Base-by-base conservation (phyloP, 2,888 invertebrate species). In the Perdita meconis region DNA sequence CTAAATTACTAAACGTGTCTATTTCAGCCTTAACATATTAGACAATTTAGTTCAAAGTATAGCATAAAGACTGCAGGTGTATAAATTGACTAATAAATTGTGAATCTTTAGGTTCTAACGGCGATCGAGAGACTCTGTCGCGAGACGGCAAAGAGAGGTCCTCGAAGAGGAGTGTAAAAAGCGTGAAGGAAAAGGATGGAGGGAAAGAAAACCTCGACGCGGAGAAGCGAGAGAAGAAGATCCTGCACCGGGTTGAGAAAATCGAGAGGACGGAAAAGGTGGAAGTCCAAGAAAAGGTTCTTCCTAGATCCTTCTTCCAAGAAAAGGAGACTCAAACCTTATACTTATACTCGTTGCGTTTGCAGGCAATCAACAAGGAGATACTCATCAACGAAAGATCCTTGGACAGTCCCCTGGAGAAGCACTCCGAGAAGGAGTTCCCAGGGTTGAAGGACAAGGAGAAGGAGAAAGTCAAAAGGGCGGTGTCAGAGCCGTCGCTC, bases 401-500 rank as follows among this genome's bases (percentile, higher is more conserved):
- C 3, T 19, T 72, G 53, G 82, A 86, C n/a, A 81, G 63, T 56
- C 71, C 78, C 0, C 19, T 69, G 26, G 78, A 79, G 16, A 86
- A 81, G 26, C 77, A 72, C 12, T 69, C 79, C 42, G 78, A 78
- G 42, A 88, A 88, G 56, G 88, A 86, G 22, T 76, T 70, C 36
- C 44, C 71, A 5, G 67, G 66, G 1, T 55, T 53, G 16, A 82
- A 79, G 40, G 86, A 86, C 10, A 78, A 78, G 22, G 83, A 85
- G 16, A 86, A 84, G 47, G 84, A 87, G 8, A 89, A 88, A 68
- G 88, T 89, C 8, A 89, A 89, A 92, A 94, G 92, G 92, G 94
- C 93, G 87, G 94, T 92, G 72, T 93, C 93, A 5, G 93, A 93
- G 75, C 93, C 93, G n/a, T 93, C 94, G 92, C 84, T 94, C 70